Conservation (phyloP, 2,888 invertebrate genomes). For the Meghimatium bilineatum region DNA sequence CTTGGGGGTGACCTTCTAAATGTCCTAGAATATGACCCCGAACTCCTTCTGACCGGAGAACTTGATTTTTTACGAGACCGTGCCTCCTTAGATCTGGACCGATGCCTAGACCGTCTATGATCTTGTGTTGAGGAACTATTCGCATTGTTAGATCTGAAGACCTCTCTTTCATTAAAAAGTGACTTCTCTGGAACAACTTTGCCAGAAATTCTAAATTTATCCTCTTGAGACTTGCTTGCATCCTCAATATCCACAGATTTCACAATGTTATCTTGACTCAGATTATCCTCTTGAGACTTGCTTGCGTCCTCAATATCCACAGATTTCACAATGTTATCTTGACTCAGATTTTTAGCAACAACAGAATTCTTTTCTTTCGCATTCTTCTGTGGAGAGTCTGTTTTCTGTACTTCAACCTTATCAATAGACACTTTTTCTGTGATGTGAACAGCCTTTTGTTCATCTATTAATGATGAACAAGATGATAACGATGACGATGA, state of each 20-base stretch:
- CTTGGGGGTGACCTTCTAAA: slow-evolving; percentile 40
- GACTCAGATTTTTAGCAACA: background rate
- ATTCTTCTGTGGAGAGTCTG: background rate
- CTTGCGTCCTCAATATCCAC: too few relatives aligned
- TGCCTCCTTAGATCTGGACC: slow-evolving; percentile 23
- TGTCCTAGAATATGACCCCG: slow-evolving; percentile 44
- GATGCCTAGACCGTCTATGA: slow-evolving; percentile 7
- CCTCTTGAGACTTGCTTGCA: background rate
- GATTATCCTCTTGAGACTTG: too few relatives aligned
- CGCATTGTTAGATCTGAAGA: background rate
- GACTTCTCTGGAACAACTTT: slow-evolving; percentile 52
- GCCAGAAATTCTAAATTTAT: background rate
- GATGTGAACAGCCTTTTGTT: background rate
- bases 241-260: slow-evolving; percentile 15
- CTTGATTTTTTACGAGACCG: slow-evolving; percentile 16
- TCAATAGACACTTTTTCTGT: background rate
- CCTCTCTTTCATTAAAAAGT: slow-evolving; percentile 39
- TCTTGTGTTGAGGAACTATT: background rate
- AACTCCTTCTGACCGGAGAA: slow-evolving; percentile 34
- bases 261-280: background rate
- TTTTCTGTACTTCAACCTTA: background rate
- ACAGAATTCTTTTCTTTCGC: background rate
- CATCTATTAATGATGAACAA: background rate
- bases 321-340: background rate
- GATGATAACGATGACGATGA: background rate